Evolutionary conservation across 1,140 invertebrate genomes (phyloP).

Genomic region (Holcopasites calliopsidis): DNA sequence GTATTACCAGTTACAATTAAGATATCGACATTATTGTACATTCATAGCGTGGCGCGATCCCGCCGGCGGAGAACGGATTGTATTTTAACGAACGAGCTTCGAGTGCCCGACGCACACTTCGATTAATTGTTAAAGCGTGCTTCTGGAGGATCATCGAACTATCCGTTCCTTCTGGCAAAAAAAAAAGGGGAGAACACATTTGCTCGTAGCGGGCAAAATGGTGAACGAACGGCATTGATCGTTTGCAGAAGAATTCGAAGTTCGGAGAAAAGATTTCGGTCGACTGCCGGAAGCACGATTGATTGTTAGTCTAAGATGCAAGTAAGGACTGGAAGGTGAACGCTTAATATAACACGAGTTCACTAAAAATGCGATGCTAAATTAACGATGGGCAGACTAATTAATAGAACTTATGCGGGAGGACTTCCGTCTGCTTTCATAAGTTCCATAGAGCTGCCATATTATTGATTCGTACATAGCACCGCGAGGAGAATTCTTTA

Average conservation of each 20-base stretch:
- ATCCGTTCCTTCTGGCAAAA: not conserved
- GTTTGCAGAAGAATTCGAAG: not conserved
- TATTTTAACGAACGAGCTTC: slow-evolving; percentile 76
- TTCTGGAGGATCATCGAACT: slow-evolving; percentile 9
- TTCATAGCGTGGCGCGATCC: no score
- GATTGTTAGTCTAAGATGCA: slow-evolving; percentile 34
- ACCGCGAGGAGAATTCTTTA: not conserved
- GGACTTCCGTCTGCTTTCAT: no score
- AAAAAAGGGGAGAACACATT: not conserved
- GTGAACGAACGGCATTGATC: not conserved
- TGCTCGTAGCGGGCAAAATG: not conserved
- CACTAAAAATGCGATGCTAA: not conserved
- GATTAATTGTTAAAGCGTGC: slow-evolving; percentile 68
- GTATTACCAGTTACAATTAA: slow-evolving; percentile 65
- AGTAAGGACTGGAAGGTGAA: slow-evolving; percentile 53
- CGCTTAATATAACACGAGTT: slow-evolving; percentile 57
- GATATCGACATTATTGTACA: slow-evolving; percentile 48
- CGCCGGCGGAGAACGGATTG: slow-evolving; percentile 62
- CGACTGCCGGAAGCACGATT: slow-evolving; percentile 25
- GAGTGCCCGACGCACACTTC: slow-evolving; percentile 64
- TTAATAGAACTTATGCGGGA: slow-evolving; percentile 2
- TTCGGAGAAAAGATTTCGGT: no score
- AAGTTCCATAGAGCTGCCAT: slow-evolving; percentile 25
- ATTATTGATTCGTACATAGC: not conserved
- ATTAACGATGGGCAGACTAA: slow-evolving; percentile 9